Conservation (phyloP, 2,797 vertebrate genomes). For the Vultur gryphus region DNA sequence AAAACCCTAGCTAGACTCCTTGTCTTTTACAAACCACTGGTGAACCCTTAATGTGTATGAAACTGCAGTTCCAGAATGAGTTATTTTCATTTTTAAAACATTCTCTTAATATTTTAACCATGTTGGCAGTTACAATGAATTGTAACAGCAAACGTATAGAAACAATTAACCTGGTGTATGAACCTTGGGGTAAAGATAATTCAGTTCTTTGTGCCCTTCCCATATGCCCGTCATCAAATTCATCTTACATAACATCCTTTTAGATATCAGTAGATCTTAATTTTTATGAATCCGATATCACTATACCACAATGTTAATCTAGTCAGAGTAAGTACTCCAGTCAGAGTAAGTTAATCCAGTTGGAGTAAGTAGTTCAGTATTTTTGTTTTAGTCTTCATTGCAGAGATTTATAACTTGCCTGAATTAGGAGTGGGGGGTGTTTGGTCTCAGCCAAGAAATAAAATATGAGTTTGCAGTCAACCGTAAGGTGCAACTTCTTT, state of each 20-base stretch:
- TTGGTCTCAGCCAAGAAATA: not conserved
- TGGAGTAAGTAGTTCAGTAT: not conserved
- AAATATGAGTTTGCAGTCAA: not conserved
- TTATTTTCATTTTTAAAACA: not conserved
- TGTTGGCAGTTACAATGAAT: not conserved
- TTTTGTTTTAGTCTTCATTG: not conserved
- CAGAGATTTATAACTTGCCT: not conserved
- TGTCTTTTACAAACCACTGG: not conserved
- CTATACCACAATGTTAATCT: not conserved
- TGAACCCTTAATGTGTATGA: not conserved
- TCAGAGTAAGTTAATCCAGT: not conserved
- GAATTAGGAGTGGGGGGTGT: fast-evolving
- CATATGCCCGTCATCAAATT: not conserved
- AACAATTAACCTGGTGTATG: not conserved
- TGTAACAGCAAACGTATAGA: not conserved
- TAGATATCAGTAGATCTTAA: not conserved
- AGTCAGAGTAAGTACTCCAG: not conserved
- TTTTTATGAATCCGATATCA: not conserved
- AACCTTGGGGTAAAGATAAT: not conserved
- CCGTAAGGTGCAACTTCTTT: not conserved
- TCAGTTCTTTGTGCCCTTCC: not conserved
- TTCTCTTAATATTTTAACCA: not conserved
- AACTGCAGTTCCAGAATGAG: not conserved
- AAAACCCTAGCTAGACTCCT: not conserved
- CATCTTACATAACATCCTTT: not conserved